Base-by-base conservation (phyloP, 2,888 invertebrate species). In the Phyllotreta cruciferae region DNA sequence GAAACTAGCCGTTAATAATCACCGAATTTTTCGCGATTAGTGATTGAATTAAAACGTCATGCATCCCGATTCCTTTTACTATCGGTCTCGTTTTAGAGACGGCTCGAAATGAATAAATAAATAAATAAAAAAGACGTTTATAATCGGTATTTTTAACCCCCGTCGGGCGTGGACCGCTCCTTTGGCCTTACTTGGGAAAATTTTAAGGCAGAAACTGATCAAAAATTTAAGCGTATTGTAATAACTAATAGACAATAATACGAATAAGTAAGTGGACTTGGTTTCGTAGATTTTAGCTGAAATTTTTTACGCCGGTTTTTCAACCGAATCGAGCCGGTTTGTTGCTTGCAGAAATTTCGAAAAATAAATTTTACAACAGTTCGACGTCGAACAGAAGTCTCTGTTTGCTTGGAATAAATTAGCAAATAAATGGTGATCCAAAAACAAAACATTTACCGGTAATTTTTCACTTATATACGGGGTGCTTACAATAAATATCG, bases 181-280 rank as follows among this genome's bases (percentile, higher is more conserved):
- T 53, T 56, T 44, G 57, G 64, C 61, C 61, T 64, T 64, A 60
- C 34, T 42, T 61, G 37, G 45, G 35, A 41, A 47, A 53, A 52
- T 56, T 4, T 24, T 24, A 60, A 64, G 64, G 64, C 64, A 64
- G 64, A 64, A 64, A 64, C 53, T 64, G 57, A 63, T 63, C 45
- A 36, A 24, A 60, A 62, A 62, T 44, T 54, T 61, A 66, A 66
- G 62, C 56, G 64, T 66, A 66, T 64, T 62, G 53, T 66, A 64
- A 64, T 55, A 66, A 66, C 39, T 62, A 24, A 62, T 66, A 66
- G 66, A 66, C 66, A 66, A 66, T 66, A 66, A 66, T 66, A 60
- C 53, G 24, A 24, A 41, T 60, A 60, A 60, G 36, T 60, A 60
- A 52, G 52, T 52, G 38, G 24, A 56, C 11, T 55, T 64, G 60